Percentiles rank a stretch among this genome's conserved stretches.
These are phyloP conservation scores for Takifugu rubripes DNA, from an alignment of 2,797 vertebrate species.

Conservation along the genomic window DNA sequence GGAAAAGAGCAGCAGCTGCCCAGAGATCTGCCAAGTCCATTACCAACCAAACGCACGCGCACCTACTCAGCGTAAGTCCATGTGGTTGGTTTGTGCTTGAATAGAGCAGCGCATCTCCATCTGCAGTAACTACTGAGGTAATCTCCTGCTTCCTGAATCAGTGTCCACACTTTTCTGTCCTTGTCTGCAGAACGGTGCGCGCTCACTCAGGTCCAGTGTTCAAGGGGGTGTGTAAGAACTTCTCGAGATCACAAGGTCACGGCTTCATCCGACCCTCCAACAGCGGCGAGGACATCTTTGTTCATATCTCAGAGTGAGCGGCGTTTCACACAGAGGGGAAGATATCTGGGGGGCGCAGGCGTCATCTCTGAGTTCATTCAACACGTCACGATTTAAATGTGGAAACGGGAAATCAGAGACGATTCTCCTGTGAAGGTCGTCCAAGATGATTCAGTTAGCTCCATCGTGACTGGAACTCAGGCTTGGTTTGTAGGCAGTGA, in stretches of 20 bases:
- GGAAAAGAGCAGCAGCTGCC: conserved; percentile 71
- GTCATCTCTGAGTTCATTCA: too few species aligned
- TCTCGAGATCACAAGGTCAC: conserved; percentile 94
- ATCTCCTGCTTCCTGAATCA: not conserved
- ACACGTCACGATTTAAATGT: too few species aligned
- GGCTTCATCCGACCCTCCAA: conserved; percentile 91
- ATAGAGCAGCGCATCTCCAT: not conserved
- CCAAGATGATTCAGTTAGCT: too few species aligned
- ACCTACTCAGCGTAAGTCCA: conserved; percentile 93
- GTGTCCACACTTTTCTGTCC: not conserved
- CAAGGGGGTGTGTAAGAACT: conserved; percentile 94
- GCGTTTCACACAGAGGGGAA: not conserved
- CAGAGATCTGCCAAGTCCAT: conserved; percentile 88
- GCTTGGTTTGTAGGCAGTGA: too few species aligned
- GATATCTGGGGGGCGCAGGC: too few species aligned
- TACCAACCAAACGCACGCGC: conserved; percentile 94
- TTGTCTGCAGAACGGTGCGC: conserved; percentile 81
- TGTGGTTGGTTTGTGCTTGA: not conserved
- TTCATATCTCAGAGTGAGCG: conserved; percentile 98
- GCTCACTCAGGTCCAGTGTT: conserved; percentile 87
- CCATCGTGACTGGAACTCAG: too few species aligned
- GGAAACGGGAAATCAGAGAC: too few species aligned
- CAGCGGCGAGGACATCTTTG: conserved; percentile 93
- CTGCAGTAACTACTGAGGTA: not conserved
- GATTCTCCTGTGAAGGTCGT: too few species aligned